Base-by-base conservation (phyloP, 1,140 invertebrate species). In the Ylistrum balloti region DNA sequence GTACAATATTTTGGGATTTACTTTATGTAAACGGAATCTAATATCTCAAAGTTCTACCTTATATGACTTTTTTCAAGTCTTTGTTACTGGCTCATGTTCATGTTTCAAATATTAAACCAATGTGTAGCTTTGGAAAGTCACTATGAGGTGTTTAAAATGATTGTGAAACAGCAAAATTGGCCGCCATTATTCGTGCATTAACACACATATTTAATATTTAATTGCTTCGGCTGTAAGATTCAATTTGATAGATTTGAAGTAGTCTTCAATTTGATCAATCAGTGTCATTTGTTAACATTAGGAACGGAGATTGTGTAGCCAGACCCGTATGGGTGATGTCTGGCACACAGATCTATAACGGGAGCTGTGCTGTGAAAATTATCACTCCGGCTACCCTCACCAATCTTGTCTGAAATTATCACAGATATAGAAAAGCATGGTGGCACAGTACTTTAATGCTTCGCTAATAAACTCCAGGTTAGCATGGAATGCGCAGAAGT, bases 231-330 rank as follows among this genome's bases (percentile, higher is more conserved):
- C 11, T 13, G 45, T 74, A n/a, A 9, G 22, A n/a, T 74, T 74
- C 28, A 74, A 74, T 74, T 74, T 74, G 56, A 74, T 74, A 17
- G 11, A 74, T 74, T 74, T 74, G 22, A 7, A 17, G 22, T 74
- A n/a, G 17, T 22, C n/a, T 74, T 74, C 56, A 74, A 74, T 74
- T 74, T 28, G 56, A 74, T n/a, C n/a, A 74, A 74, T n/a, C 41
- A 45, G 41, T 45, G 41, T n/a, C 56, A 11, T 74, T 74, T 74
- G n/a, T 74, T 74, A 5, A 28, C 3, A 74, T 74, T 74, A 74
- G 17, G 56, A 74, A 74, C 22, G n/a, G 56, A 74, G 22, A 74
- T 74, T 28, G n/a, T 1, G 56, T n/a, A 11, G 56, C 56, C 56
- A 74, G 17, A 74, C 56, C 56, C 56, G 56, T 74, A 74, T 74